phyloP scores from a whole-genome alignment of 2,797 vertebrate species.

The Sebastes aleutianus region DNA sequence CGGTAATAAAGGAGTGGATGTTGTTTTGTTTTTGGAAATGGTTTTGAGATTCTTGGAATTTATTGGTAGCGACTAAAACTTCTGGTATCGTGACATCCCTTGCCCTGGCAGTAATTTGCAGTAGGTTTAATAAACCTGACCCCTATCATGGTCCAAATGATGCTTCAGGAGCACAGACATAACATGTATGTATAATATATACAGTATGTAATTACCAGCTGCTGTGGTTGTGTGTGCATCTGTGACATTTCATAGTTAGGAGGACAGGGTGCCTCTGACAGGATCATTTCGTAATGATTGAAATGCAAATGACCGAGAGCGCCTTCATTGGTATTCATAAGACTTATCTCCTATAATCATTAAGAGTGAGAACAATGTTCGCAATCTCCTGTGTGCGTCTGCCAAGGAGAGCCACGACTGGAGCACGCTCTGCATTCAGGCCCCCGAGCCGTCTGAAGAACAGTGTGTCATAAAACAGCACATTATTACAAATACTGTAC shows the following conservation, averaged over 20 bases:
- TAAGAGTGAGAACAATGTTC: slow-evolving; percentile 59
- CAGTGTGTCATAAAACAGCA: slow-evolving; percentile 33
- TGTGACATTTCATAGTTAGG: slow-evolving; percentile 24
- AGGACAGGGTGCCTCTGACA: slow-evolving; percentile 5
- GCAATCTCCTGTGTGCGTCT: slow-evolving; percentile 11
- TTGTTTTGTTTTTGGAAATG: too few relatives aligned
- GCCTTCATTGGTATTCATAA: slow-evolving; percentile 74
- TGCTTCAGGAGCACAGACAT: background rate
- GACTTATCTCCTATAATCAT: slow-evolving; percentile 66
- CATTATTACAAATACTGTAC: slow-evolving; percentile 31
- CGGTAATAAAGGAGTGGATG: too few relatives aligned
- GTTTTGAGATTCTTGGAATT: too few relatives aligned
- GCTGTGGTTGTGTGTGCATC: slow-evolving; percentile 3
- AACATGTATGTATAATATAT: background rate
- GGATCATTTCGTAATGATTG: slow-evolving; percentile 72
- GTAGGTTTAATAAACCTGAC: background rate
- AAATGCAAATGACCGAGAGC: slow-evolving; percentile 73
- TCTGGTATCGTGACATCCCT: too few relatives aligned
- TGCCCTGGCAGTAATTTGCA: background rate
- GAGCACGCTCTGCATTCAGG: background rate
- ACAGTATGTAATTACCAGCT: background rate
- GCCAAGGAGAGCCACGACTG: slow-evolving; percentile 30
- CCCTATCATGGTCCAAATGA: background rate
- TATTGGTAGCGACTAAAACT: too few relatives aligned
- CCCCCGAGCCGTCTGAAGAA: slow-evolving; percentile 15